These are phyloP conservation scores for Anthopleura xanthogrammica DNA, from an alignment of 92 coral and sea anemone genomes.

Conservation along the genomic window DNA sequence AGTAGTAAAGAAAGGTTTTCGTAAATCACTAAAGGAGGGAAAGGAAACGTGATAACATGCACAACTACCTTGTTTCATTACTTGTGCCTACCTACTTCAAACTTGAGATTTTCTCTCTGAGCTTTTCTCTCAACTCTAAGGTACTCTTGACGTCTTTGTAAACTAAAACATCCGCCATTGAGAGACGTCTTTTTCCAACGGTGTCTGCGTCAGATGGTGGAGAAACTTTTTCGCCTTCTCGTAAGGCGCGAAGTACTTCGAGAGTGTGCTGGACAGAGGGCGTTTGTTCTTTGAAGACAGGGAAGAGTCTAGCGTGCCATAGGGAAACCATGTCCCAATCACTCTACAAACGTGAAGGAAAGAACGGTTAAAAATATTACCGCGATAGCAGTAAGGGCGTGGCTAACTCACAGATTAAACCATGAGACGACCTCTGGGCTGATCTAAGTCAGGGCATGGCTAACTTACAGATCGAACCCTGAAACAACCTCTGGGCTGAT, in stretches of 20 bases:
- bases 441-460: no score
- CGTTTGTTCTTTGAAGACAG: slow-evolving; percentile 52
- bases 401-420: no score
- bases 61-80: no score
- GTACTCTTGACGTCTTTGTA: slow-evolving; percentile 80
- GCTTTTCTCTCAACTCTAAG: slow-evolving; percentile 64
- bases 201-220: slow-evolving; percentile 25
- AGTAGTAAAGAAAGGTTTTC: no score
- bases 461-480: no score
- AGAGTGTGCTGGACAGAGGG: slow-evolving; percentile 63
- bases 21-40: no score
- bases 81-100: slow-evolving; percentile 10
- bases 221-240: slow-evolving; percentile 26
- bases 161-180: slow-evolving; percentile 85
- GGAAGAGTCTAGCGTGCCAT: slow-evolving; percentile 90
- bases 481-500: no score
- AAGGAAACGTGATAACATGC: no score
- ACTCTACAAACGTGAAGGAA: slow-evolving; percentile 27
- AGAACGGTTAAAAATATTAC: no score
- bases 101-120: slow-evolving; percentile 59
- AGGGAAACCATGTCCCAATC: slow-evolving; percentile 72
- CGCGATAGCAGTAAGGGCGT: no score
- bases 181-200: slow-evolving; percentile 36
- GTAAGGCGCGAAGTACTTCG: slow-evolving; percentile 57
- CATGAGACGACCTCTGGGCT: no score